Conservation (phyloP, 2,888 invertebrate genomes). For the Caenorhabditis panamensis region DNA sequence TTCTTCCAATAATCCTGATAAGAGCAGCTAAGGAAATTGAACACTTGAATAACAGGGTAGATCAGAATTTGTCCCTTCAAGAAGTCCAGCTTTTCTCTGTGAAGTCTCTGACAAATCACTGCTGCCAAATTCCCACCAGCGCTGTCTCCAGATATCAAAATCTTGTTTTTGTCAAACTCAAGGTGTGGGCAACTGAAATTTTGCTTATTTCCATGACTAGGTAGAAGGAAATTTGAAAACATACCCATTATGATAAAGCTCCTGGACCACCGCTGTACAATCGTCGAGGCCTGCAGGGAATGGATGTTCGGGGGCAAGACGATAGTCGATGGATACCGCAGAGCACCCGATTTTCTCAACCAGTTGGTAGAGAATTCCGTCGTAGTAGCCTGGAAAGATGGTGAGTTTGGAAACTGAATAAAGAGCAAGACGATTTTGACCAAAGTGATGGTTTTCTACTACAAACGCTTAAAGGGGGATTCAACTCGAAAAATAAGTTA, state of each 20-base stretch:
- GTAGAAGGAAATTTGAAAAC: background rate
- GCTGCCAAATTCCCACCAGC: conserved; percentile 80
- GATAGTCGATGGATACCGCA: conserved; percentile 76
- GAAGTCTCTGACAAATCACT: conserved; percentile 60
- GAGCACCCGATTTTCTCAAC: conserved; percentile 68
- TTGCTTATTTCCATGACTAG: too few relatives aligned
- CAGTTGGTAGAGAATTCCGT: conserved; percentile 70
- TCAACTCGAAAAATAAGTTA: too few relatives aligned
- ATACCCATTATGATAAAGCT: conserved; percentile 75
- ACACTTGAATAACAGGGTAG: conserved; percentile 82
- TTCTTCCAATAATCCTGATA: conserved; percentile 75
- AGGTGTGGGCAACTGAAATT: conserved; percentile 66
- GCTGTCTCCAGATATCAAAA: conserved; percentile 79
- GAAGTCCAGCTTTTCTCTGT: conserved; percentile 22
- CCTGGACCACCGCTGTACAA: conserved; percentile 77
- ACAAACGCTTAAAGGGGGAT: too few relatives aligned
- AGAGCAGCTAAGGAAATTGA: conserved; percentile 80
- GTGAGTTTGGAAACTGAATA: background rate
- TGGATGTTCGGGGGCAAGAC: conserved; percentile 81
- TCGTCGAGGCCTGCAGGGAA: conserved; percentile 82
- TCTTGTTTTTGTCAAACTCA: conserved; percentile 73
- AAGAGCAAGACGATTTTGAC: too few relatives aligned
- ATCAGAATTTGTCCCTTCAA: conserved; percentile 81
- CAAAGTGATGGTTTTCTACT: too few relatives aligned
- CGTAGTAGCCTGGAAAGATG: conserved; percentile 73